Conservation (phyloP, 2,797 vertebrate genomes). For the Leontopithecus rosalia region DNA sequence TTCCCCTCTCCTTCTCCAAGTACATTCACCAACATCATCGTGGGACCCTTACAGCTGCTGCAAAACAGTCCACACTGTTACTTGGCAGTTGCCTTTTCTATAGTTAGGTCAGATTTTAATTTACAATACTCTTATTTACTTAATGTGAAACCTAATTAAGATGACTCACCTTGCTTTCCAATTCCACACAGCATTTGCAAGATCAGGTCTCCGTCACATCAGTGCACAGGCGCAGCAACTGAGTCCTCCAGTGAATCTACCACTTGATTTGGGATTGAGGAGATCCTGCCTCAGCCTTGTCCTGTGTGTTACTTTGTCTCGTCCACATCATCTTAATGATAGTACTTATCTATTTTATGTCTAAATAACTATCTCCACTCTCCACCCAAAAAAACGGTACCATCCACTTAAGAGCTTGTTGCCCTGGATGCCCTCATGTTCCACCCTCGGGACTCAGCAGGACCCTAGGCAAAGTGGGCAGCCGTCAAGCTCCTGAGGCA, state of each 20-base stretch:
- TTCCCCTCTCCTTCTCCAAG: not conserved
- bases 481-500: not conserved
- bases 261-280: not conserved
- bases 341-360: not conserved
- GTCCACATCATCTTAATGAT: not conserved
- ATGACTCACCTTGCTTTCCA: not conserved
- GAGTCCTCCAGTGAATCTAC: not conserved
- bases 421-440: not conserved
- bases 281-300: too few relatives aligned
- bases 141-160: not conserved
- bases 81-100: not conserved
- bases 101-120: not conserved
- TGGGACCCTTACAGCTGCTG: not conserved
- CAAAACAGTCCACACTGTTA: not conserved
- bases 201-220: not conserved
- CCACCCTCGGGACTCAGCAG: too few relatives aligned
- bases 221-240: rapidly evolving
- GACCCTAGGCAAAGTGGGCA: not conserved
- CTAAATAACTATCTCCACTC: not conserved
- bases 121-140: not conserved
- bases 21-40: rapidly evolving
- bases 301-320: not conserved
- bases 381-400: not conserved
- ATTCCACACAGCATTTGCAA: rapidly evolving
- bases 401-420: too few relatives aligned